Percentiles rank a stretch among this genome's conserved stretches.
phyloP scores from a whole-genome alignment of 2,888 invertebrate species.

The Perizoma affinitatum region DNA sequence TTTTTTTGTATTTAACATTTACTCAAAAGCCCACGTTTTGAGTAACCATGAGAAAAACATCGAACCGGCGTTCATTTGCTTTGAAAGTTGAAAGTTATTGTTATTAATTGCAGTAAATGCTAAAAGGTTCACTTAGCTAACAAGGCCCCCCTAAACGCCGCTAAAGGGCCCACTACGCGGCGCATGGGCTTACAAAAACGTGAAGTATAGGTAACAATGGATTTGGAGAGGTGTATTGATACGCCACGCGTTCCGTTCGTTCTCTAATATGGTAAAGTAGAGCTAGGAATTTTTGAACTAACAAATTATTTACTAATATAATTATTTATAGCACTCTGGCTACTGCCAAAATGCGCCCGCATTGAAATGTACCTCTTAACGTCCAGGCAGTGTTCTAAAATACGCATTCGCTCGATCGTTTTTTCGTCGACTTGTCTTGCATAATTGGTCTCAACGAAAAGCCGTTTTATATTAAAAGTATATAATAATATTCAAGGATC shows the following conservation, averaged over 20 bases:
- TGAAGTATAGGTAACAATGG: slow-evolving; percentile 34
- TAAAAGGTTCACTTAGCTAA: slow-evolving; percentile 33
- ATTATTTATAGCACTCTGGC: background rate
- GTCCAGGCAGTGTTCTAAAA: too few relatives aligned
- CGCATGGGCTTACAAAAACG: slow-evolving; percentile 27
- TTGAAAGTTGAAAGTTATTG: slow-evolving; percentile 11
- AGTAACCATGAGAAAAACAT: too few relatives aligned
- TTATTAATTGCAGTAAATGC: slow-evolving; percentile 31
- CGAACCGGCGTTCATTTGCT: background rate
- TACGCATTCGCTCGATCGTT: too few relatives aligned
- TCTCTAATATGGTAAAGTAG: slow-evolving; percentile 18
- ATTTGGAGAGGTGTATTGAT: slow-evolving; percentile 39
- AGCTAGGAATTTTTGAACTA: slow-evolving; percentile 9
- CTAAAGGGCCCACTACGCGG: slow-evolving; percentile 22
- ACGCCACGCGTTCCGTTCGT: slow-evolving; percentile 32
- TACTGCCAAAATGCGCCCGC: too few relatives aligned
- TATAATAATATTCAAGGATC: too few relatives aligned
- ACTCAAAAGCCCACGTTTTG: background rate
- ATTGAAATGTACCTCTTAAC: too few relatives aligned
- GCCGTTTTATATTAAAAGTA: too few relatives aligned
- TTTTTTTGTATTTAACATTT: background rate
- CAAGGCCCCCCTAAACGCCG: slow-evolving; percentile 24
- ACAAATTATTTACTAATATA: background rate
- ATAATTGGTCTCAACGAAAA: too few relatives aligned
- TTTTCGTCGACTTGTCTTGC: too few relatives aligned